Percentiles rank a stretch among this genome's conserved stretches.
Conservation (phyloP, 1,140 invertebrate genomes). For the Sminthurides bifidus region DNA sequence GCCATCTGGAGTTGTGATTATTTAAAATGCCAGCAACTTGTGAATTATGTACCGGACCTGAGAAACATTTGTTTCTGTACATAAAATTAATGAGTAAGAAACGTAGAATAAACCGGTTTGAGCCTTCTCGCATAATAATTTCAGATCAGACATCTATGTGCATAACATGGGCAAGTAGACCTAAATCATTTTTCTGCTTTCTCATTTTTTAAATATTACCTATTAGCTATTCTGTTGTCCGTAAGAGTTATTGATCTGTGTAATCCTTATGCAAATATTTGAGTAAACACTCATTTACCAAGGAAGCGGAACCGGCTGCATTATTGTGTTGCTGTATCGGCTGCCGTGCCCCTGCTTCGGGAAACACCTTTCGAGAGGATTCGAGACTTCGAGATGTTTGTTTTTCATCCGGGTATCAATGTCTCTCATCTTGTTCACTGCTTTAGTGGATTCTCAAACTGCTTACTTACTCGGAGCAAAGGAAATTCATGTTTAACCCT, state of each 20-base stretch:
- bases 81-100: constrained; percentile 16
- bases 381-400: neutral
- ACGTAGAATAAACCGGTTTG: too few species aligned
- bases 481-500: too few species aligned
- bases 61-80: constrained; percentile 13
- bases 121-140: too few species aligned
- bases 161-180: constrained; percentile 20
- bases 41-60: neutral
- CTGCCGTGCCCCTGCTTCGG: too few species aligned
- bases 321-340: too few species aligned
- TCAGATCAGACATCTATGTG: too few species aligned
- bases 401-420: neutral
- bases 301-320: neutral
- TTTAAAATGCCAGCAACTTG: neutral
- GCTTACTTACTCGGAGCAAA: too few species aligned
- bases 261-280: constrained; percentile 24
- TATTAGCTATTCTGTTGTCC: constrained; percentile 19
- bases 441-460: too few species aligned
- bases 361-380: neutral
- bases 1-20: too few species aligned
- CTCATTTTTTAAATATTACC: constrained; percentile 23
- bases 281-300: constrained; percentile 4
- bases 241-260: constrained; percentile 22
- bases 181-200: constrained; percentile 24
- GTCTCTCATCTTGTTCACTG: too few species aligned